Evolutionary conservation across 2,113 vertebrate genomes (phyloP).

Genomic region (Rousettus leschenaultii): DNA sequence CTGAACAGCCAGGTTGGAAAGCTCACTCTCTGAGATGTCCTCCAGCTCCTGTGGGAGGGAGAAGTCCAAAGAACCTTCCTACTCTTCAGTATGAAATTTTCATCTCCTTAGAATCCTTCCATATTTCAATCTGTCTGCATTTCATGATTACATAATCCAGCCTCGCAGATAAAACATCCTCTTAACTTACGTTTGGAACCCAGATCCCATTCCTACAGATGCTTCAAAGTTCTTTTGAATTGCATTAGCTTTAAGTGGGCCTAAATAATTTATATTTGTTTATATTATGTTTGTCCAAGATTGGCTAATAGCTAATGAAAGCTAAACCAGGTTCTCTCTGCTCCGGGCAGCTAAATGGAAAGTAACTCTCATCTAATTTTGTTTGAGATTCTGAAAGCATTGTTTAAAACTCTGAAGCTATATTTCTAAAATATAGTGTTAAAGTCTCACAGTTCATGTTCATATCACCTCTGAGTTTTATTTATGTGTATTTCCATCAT

Average conservation of each 20-base stretch:
- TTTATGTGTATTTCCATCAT: not conserved
- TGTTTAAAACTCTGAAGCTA: not conserved
- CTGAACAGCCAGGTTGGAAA: not conserved
- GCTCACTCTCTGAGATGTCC: not conserved
- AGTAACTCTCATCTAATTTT: not conserved
- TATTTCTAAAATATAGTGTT: not conserved
- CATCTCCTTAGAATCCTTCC: not conserved
- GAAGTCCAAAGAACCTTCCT: not conserved
- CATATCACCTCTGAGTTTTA: not conserved
- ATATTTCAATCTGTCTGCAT: not conserved
- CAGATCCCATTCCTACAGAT: not conserved
- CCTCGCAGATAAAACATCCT: not conserved
- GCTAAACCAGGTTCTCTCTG: not conserved
- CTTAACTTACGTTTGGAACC: not conserved
- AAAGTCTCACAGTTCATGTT: not conserved
- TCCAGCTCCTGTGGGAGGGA: not conserved
- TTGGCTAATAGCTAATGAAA: not conserved
- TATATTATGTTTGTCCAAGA: not conserved
- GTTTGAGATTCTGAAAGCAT: not conserved
- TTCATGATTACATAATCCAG: not conserved
- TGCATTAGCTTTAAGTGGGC: not conserved
- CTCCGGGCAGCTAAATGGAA: not conserved
- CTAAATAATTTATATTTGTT: not conserved
- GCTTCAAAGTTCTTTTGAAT: not conserved
- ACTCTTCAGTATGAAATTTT: not conserved